Percentiles rank a stretch among this genome's conserved stretches.
Conservation (phyloP, 1,140 invertebrate species). For the Stegodyphus dumicola region DNA sequence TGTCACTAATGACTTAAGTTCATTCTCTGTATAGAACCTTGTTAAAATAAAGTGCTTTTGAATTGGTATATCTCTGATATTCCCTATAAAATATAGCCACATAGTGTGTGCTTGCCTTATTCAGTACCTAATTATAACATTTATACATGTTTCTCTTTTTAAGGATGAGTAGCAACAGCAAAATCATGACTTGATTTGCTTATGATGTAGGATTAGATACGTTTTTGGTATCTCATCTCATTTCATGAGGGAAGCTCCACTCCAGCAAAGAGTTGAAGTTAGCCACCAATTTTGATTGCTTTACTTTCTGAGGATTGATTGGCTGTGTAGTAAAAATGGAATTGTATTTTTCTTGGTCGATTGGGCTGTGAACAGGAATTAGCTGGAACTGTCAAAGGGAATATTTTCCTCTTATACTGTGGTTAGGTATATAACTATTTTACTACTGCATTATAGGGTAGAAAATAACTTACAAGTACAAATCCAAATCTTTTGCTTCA, state of each 20-base stretch:
- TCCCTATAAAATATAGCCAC: conserved; percentile 54
- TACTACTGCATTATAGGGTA: conserved; percentile 54
- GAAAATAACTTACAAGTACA: conserved; percentile 41
- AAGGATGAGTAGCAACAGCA: conserved; percentile 5
- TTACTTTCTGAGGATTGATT: background rate
- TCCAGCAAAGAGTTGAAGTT: conserved; percentile 8
- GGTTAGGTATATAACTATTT: conserved; percentile 42
- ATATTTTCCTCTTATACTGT: background rate
- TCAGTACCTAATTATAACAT: conserved; percentile 55
- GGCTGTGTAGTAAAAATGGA: background rate
- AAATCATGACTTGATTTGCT: background rate
- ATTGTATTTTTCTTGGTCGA: background rate
- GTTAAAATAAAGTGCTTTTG: conserved; percentile 43
- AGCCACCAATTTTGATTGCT: background rate
- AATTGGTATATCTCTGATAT: conserved; percentile 44
- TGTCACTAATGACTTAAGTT: background rate
- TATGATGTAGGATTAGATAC: conserved; percentile 13
- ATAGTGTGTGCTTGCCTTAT: conserved; percentile 57
- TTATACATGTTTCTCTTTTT: conserved; percentile 22
- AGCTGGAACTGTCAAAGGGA: background rate
- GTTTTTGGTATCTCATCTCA: background rate
- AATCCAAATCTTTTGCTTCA: conserved; percentile 40
- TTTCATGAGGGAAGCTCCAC: background rate
- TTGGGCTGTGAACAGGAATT: background rate
- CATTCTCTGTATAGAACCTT: conserved; percentile 14